These are phyloP conservation scores for Hypolimnas misippus DNA, from an alignment of 2,888 invertebrate genomes.

Conservation along the genomic window DNA sequence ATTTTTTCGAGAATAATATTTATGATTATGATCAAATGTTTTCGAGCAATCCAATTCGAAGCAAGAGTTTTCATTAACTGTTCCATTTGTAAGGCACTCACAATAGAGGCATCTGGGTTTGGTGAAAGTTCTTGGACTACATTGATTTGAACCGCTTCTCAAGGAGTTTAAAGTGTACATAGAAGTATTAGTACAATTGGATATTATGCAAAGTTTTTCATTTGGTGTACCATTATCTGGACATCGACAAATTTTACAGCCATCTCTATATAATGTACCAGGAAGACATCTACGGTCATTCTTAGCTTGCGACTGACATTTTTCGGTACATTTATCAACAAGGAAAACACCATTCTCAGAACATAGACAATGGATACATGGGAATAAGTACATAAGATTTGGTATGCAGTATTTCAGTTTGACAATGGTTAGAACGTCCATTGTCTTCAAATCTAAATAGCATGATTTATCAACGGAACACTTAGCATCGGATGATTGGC, in stretches of 20 bases:
- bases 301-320: slow-evolving; percentile 50
- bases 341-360: slow-evolving; percentile 64
- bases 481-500: slow-evolving; percentile 59
- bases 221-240: slow-evolving; percentile 57
- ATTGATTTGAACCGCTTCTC: slow-evolving; percentile 48
- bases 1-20: slow-evolving; percentile 47
- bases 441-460: slow-evolving; percentile 44
- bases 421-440: slow-evolving; percentile 37
- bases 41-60: slow-evolving; percentile 63
- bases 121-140: slow-evolving; percentile 60
- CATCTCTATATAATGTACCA: slow-evolving; percentile 59
- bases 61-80: slow-evolving; percentile 60
- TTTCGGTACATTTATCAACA: slow-evolving; percentile 63
- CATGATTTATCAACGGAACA: slow-evolving; percentile 71
- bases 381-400: slow-evolving; percentile 70
- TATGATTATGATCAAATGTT: slow-evolving; percentile 42
- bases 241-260: slow-evolving; percentile 69
- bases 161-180: slow-evolving; percentile 45
- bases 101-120: slow-evolving; percentile 68
- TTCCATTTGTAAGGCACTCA: slow-evolving; percentile 59
- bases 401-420: slow-evolving; percentile 65
- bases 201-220: slow-evolving; percentile 55
- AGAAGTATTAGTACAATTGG: slow-evolving; percentile 47
- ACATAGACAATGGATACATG: slow-evolving; percentile 69
- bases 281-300: slow-evolving; percentile 55